These are phyloP conservation scores for Emys orbicularis DNA, from an alignment of 2,797 vertebrate species.

Conservation along the genomic window DNA sequence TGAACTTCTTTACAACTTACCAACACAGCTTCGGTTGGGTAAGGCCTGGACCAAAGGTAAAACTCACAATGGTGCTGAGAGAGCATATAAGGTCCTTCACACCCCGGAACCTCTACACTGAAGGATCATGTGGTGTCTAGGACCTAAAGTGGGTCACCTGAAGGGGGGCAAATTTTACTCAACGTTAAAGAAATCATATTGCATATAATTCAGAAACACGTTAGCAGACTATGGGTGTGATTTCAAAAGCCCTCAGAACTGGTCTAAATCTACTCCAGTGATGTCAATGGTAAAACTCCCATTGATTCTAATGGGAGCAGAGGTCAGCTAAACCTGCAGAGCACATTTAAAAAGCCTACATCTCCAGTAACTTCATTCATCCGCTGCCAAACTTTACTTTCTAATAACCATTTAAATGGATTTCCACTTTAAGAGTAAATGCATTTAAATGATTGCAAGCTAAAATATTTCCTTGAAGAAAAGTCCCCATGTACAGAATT, in stretches of 20 bases:
- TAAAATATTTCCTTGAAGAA: conserved; percentile 54
- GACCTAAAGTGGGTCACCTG: fast-evolving
- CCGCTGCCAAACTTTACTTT: not conserved
- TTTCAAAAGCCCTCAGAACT: conserved; percentile 4
- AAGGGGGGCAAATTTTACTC: fast-evolving
- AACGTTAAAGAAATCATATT: not conserved
- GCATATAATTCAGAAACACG: not conserved
- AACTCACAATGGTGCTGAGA: not conserved
- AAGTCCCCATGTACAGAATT: not conserved
- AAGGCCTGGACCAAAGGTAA: not conserved
- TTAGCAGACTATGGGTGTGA: fast-evolving
- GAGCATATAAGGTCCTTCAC: not conserved
- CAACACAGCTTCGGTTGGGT: not conserved
- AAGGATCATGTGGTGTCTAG: fast-evolving
- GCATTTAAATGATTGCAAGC: conserved; percentile 33
- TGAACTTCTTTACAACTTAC: not conserved
- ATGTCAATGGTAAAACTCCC: not conserved
- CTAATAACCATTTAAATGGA: conserved; percentile 54
- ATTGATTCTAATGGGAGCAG: not conserved
- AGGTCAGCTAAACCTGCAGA: not conserved
- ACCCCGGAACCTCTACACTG: fast-evolving
- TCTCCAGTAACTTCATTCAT: conserved; percentile 4
- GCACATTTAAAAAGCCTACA: not conserved
- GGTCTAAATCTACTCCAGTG: not conserved
- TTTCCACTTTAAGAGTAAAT: conserved; percentile 41